These are phyloP conservation scores for Varanus komodoensis DNA, from an alignment of 2,113 vertebrate genomes.

Conservation along the genomic window DNA sequence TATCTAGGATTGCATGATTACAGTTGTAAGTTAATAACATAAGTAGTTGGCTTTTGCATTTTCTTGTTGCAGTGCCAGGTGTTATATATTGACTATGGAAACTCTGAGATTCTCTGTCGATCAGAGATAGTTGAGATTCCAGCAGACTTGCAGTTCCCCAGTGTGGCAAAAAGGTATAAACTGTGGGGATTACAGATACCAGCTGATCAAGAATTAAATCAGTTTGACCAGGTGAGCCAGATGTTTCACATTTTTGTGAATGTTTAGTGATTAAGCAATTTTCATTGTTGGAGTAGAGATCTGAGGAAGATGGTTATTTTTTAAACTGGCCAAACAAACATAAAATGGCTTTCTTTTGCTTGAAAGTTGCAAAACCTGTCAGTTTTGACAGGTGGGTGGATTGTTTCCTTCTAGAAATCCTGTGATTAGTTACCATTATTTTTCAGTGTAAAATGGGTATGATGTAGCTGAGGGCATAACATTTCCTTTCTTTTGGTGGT, in stretches of 20 bases:
- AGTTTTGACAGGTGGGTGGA: neutral
- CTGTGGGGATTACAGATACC: constrained; percentile 80
- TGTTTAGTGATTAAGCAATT: neutral
- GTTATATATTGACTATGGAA: constrained; percentile 85
- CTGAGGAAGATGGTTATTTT: neutral
- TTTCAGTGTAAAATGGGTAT: neutral
- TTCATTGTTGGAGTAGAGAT: neutral
- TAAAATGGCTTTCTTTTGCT: neutral
- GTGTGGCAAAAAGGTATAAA: constrained; percentile 77
- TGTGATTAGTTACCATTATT: neutral
- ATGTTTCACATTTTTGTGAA: neutral
- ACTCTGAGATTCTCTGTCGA: constrained; percentile 77
- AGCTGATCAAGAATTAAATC: constrained; percentile 71
- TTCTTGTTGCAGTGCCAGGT: constrained; percentile 72
- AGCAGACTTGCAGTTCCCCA: constrained; percentile 65
- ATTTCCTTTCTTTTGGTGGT: neutral
- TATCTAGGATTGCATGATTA: neutral
- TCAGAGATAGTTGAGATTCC: constrained; percentile 81
- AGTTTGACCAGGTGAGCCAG: constrained; percentile 75
- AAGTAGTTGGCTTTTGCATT: constrained; percentile 39
- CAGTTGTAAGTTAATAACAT: neutral
- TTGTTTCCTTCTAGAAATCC: neutral
- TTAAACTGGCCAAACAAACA: neutral
- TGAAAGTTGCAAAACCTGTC: neutral
- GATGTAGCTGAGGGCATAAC: neutral